Conservation (phyloP, 2,888 invertebrate genomes). For the Leptopterna dolabrata region DNA sequence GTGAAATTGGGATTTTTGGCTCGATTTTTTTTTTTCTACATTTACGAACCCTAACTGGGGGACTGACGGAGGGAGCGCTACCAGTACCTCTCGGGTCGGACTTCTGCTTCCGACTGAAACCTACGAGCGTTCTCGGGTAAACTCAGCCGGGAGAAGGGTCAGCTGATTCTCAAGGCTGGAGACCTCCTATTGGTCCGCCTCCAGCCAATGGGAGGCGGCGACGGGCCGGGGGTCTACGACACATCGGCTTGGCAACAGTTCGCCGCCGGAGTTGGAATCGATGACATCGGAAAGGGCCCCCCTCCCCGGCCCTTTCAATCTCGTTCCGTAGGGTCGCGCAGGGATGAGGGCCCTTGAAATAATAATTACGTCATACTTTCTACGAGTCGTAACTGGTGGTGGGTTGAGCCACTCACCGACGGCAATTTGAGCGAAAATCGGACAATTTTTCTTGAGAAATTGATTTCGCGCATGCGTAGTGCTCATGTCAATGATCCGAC, state of each 20-base stretch:
- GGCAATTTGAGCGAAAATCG: too few relatives aligned
- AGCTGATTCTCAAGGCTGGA: conserved; percentile 55
- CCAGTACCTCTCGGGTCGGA: conserved; percentile 50
- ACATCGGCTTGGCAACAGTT: conserved; percentile 58
- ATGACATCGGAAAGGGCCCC: conserved; percentile 33
- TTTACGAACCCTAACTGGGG: conserved; percentile 33
- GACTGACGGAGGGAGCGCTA: not conserved
- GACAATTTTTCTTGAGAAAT: too few relatives aligned
- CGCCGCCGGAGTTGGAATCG: conserved; percentile 50
- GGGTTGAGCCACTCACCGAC: too few relatives aligned
- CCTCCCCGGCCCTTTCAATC: not conserved
- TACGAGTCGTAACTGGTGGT: not conserved
- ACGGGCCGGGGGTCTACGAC: not conserved
- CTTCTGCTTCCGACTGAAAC: conserved; percentile 53
- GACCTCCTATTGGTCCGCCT: conserved; percentile 50
- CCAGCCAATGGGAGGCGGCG: conserved; percentile 36
- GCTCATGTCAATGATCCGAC: too few relatives aligned
- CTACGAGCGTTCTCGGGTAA: not conserved
- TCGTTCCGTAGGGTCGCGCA: not conserved
- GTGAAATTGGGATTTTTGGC: not conserved
- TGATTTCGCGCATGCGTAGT: too few relatives aligned
- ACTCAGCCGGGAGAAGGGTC: conserved; percentile 35
- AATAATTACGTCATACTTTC: conserved; percentile 1
- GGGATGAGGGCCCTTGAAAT: not conserved
- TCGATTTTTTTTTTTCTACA: conserved; percentile 41